A percentile compares a stretch with the other conserved stretches of the same genome.
Conservation (phyloP, 2,888 invertebrate species). For the Mantis religiosa region DNA sequence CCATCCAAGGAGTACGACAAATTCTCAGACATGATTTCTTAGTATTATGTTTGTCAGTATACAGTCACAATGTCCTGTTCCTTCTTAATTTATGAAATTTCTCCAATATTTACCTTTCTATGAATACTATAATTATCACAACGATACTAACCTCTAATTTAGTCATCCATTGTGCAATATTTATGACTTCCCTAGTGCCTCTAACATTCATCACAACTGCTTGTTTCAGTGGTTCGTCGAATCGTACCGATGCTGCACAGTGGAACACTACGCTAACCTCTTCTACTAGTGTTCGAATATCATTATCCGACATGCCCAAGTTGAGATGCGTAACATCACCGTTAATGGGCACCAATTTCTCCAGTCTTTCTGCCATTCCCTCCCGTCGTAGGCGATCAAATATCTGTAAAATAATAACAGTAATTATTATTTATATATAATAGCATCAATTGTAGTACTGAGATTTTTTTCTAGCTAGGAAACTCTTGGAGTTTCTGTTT, state of each 20-base stretch:
- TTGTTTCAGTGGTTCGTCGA: constrained; percentile 68
- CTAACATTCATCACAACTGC: constrained; percentile 69
- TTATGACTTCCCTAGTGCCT: neutral
- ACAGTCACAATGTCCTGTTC: too few species aligned
- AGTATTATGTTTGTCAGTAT: too few species aligned
- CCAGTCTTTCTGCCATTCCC: neutral
- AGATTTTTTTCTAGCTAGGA: too few species aligned
- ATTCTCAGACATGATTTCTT: too few species aligned
- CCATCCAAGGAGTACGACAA: too few species aligned
- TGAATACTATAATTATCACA: neutral
- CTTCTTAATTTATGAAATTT: too few species aligned
- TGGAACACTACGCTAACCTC: constrained; percentile 74
- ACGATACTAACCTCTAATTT: neutral
- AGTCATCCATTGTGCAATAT: neutral
- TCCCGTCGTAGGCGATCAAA: neutral
- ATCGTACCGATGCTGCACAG: constrained; percentile 77
- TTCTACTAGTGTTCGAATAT: constrained; percentile 50
- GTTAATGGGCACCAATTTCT: constrained; percentile 60
- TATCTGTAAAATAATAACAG: neutral
- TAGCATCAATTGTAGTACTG: too few species aligned
- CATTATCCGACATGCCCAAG: constrained; percentile 60
- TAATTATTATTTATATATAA: too few species aligned
- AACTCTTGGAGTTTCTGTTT: too few species aligned
- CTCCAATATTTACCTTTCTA: too few species aligned
- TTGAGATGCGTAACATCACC: constrained; percentile 69